Conservation (phyloP, 2,113 vertebrate species). For the Odocoileus hemionus region DNA sequence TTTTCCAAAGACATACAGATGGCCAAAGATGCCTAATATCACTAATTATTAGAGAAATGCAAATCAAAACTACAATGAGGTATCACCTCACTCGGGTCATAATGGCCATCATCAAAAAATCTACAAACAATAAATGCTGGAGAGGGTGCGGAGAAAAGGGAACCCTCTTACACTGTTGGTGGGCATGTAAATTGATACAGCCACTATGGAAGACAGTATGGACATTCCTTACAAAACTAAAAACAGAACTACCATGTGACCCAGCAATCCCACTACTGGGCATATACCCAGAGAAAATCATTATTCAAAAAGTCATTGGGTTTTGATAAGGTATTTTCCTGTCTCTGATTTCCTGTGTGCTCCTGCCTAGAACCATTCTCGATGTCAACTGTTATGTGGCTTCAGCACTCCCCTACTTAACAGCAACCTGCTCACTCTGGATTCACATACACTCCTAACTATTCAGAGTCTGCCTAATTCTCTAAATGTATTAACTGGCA, state of each 20-base stretch:
- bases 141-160: not conserved
- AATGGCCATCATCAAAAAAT: not conserved
- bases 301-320: not conserved
- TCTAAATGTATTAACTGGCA: constrained; percentile 40
- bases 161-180: not conserved
- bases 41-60: not conserved
- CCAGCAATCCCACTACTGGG: not conserved
- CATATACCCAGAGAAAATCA: not conserved
- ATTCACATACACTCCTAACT: not conserved
- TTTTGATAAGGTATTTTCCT: constrained; percentile 37
- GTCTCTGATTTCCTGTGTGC: not conserved
- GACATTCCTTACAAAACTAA: not conserved
- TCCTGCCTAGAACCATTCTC: not conserved
- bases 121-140: not conserved
- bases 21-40: not conserved
- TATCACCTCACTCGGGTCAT: not conserved
- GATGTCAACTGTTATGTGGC: not conserved
- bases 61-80: not conserved
- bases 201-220: not conserved
- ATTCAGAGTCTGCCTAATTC: constrained; percentile 48
- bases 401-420: not conserved
- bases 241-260: not conserved
- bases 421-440: not conserved
- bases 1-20: not conserved
- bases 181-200: not conserved